A percentile compares a stretch with the other conserved stretches of the same genome.
These are phyloP conservation scores for Metallyticus violacea DNA, from an alignment of 2,888 invertebrate species.

Conservation along the genomic window DNA sequence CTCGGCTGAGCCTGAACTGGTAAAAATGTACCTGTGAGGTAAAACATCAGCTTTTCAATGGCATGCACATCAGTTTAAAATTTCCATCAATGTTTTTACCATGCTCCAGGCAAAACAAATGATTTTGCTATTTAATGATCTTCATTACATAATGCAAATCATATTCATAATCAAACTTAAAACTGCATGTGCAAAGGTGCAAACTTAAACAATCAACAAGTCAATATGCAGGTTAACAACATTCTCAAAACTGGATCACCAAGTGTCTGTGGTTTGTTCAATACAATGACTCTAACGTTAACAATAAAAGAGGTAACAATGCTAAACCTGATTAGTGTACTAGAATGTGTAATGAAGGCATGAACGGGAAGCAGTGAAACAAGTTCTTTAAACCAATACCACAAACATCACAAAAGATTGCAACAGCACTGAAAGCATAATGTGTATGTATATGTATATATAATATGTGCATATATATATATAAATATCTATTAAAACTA, in stretches of 20 bases:
- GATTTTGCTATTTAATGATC: neutral
- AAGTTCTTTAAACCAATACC: neutral
- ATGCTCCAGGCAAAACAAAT: neutral
- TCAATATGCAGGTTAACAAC: neutral
- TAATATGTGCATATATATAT: no score
- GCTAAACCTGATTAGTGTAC: neutral
- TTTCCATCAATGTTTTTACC: neutral
- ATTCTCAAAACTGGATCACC: neutral
- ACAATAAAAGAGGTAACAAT: neutral
- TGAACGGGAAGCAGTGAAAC: neutral
- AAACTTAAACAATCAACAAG: neutral
- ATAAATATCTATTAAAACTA: neutral
- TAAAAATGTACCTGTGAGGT: neutral
- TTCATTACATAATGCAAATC: neutral
- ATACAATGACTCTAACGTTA: neutral
- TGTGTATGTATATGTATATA: neutral
- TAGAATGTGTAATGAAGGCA: neutral
- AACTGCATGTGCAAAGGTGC: neutral
- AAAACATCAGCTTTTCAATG: neutral
- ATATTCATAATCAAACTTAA: neutral
- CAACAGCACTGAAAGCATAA: neutral
- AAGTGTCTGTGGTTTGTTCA: neutral
- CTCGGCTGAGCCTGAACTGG: conserved; percentile 13
- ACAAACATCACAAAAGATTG: neutral
- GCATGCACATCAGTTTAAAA: neutral